Evolutionary conservation across 2,113 vertebrate genomes (phyloP), one percentile per base, ranked within the genome.

Genomic region (Charadrius vociferus): DNA sequence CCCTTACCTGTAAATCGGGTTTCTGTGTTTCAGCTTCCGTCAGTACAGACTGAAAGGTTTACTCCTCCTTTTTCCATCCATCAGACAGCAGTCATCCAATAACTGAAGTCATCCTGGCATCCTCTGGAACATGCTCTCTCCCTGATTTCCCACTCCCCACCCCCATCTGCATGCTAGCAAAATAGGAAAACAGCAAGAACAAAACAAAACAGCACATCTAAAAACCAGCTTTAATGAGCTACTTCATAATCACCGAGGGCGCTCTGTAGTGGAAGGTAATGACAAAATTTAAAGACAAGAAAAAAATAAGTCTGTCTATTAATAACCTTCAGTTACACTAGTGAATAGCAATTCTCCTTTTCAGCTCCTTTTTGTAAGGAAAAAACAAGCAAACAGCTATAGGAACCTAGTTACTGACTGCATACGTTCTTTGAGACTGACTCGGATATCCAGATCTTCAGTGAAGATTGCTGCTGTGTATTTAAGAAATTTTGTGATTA

Each of bases 71-170:
- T 89, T 32, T 70, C 87, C 41, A 89, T 91, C 97, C 97, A 98
- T 98, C 97, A 97, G 96, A 81, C 91, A 71, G 92, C 96, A 95
- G 95, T 92, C 95, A 96, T 88, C 98, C 98, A 98, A 98, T 98
- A 97, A 98, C 97, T 97, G 97, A 97, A 97, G 97, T 94, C 96
- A 98, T 98, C 96, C 96, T 93, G 97, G 97, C 97, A 97, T 97
- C 93, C 97, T 96, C 96, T 67, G 93, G 97, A 98, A 98, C 97
- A 83, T 89, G 96, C 97, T 97, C 95, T 91, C 92, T 90, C 93
- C 93, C 91, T 87, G 68, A 96, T 90, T 90, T 95, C 92, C 91
- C 92, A 86, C 86, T 97, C 97, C 97, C 98, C 88, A 96, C 98
- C 97, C 96, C 97, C 97, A 97, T 94, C 96, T 94, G 91, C 96